Percentiles rank a stretch among this genome's conserved stretches.
These are phyloP conservation scores for Capitulum mitella DNA, from an alignment of 2,888 invertebrate genomes.

Conservation along the genomic window DNA sequence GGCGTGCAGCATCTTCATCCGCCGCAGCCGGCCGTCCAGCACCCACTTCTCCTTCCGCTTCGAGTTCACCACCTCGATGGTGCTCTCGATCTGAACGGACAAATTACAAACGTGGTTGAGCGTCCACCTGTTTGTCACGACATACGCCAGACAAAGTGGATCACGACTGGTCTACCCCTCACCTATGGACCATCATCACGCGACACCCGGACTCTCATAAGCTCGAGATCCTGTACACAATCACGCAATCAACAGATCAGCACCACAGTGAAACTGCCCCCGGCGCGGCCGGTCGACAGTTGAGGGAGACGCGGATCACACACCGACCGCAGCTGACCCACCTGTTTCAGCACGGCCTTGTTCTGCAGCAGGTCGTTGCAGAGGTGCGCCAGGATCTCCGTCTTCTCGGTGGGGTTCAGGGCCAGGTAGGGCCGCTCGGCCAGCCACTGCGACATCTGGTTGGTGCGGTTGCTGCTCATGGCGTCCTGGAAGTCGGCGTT, in stretches of 20 bases:
- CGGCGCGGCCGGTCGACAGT: neutral
- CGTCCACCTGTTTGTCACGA: no score
- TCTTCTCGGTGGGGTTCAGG: constrained; percentile 74
- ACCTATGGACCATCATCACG: no score
- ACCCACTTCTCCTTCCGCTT: constrained; percentile 85
- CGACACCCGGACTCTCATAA: no score
- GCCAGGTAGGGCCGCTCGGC: constrained; percentile 62
- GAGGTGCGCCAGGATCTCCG: constrained; percentile 78
- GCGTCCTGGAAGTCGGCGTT: constrained; percentile 72
- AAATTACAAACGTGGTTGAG: no score
- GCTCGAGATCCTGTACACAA: no score
- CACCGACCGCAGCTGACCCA: neutral
- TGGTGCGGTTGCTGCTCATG: constrained; percentile 66
- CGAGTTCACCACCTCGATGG: constrained; percentile 76
- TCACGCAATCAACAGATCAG: neutral
- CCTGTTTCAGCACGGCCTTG: constrained; percentile 63
- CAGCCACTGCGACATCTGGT: constrained; percentile 52
- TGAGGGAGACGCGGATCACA: no score
- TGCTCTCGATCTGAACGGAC: constrained; percentile 79
- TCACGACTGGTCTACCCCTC: no score
- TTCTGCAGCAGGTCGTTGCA: constrained; percentile 93
- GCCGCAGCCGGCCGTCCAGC: constrained; percentile 82
- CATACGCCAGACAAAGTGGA: no score
- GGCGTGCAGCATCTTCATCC: constrained; percentile 62
- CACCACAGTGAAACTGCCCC: no score